Percentiles rank a stretch among this genome's conserved stretches.
Conservation (phyloP, 2,888 invertebrate species). For the Coecobrya sp. region DNA sequence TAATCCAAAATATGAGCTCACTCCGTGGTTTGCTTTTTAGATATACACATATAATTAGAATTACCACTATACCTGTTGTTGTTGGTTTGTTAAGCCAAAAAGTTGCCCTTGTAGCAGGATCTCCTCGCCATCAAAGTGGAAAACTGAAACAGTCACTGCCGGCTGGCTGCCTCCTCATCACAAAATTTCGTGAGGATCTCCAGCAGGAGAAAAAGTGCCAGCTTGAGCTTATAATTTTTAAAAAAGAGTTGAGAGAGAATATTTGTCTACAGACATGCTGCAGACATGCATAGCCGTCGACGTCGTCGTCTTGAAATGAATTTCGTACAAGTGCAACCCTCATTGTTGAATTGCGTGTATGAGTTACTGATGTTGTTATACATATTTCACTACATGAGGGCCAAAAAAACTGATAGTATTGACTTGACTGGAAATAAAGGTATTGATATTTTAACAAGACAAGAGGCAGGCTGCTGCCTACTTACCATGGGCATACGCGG, state of each 20-base stretch:
- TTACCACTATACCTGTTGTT: slow-evolving; percentile 56
- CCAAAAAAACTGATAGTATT: neutral
- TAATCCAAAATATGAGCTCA: slow-evolving; percentile 78
- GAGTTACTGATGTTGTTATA: slow-evolving; percentile 54
- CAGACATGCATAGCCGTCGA: slow-evolving; percentile 21
- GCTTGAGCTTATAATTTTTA: slow-evolving; percentile 39
- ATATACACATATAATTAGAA: slow-evolving; percentile 79
- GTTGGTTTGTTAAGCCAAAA: slow-evolving; percentile 54
- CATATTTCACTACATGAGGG: neutral
- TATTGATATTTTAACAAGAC: slow-evolving; percentile 78
- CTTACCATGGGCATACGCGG: slow-evolving; percentile 2
- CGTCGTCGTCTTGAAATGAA: slow-evolving; percentile 27
- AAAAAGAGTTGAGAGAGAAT: slow-evolving; percentile 45
- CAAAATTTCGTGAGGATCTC: slow-evolving; percentile 48
- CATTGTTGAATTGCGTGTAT: slow-evolving; percentile 62
- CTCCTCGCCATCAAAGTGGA: neutral
- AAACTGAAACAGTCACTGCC: slow-evolving; percentile 33
- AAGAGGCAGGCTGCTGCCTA: slow-evolving; percentile 66
- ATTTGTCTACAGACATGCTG: slow-evolving; percentile 39
- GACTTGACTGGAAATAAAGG: slow-evolving; percentile 65
- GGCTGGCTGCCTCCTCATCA: slow-evolving; percentile 42
- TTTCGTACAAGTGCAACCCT: slow-evolving; percentile 40
- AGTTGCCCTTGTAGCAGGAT: slow-evolving; percentile 46
- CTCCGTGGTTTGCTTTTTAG: slow-evolving; percentile 78
- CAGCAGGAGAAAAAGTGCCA: slow-evolving; percentile 46